These are phyloP conservation scores for Netelia inedita DNA, from an alignment of 2,888 invertebrate genomes.

Conservation along the genomic window DNA sequence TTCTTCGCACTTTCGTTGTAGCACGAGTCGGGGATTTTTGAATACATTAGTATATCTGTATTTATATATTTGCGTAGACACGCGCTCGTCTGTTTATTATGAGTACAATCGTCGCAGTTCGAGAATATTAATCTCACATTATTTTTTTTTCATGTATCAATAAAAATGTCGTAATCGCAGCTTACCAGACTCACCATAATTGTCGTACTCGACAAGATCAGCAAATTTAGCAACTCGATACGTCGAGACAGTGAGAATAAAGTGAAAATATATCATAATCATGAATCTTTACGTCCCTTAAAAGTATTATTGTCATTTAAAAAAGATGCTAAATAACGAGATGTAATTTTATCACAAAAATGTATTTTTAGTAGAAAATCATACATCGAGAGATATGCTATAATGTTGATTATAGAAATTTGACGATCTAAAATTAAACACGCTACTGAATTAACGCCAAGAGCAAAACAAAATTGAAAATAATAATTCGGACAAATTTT, in stretches of 20 bases:
- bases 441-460: not conserved
- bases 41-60: not conserved
- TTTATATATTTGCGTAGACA: not conserved
- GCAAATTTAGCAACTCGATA: no score
- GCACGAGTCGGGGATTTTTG: not conserved
- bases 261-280: no score
- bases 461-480: not conserved
- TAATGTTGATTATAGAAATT: constrained; percentile 6
- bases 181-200: no score
- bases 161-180: no score
- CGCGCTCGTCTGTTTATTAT: not conserved
- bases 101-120: not conserved
- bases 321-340: not conserved
- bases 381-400: constrained; percentile 5
- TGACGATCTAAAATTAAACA: not conserved
- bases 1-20: not conserved
- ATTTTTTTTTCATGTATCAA: not conserved
- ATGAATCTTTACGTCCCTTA: no score
- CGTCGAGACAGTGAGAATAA: no score
- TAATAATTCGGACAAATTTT: not conserved
- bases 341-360: constrained; percentile 1
- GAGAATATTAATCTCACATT: not conserved
- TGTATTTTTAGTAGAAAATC: constrained; percentile 29
- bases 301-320: not conserved
- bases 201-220: no score